phyloP scores from a whole-genome alignment of 2,797 vertebrate species.

The Eulemur rubriventer region DNA sequence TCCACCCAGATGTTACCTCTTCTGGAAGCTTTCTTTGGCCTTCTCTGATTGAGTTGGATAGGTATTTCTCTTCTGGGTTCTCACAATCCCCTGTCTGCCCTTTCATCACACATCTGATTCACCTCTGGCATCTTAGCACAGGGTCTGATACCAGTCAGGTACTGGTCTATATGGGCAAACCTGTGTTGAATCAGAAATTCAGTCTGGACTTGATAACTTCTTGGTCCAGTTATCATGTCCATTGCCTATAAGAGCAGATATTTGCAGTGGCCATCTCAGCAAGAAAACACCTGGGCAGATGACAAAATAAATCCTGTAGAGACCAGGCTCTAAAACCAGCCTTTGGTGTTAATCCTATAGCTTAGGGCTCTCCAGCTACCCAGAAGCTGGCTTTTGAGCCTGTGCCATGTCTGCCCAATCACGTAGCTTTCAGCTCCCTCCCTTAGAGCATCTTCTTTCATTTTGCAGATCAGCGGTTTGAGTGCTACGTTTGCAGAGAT shows the following conservation, averaged over 20 bases:
- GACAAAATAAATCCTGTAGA: neutral
- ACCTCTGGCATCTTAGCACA: neutral
- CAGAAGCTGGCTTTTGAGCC: slow-evolving; percentile 19
- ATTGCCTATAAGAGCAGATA: neutral
- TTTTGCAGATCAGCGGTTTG: slow-evolving; percentile 88
- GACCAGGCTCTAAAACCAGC: neutral
- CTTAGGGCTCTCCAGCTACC: neutral
- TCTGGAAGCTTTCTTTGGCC: neutral
- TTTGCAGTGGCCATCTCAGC: neutral
- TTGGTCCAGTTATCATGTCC: slow-evolving; percentile 18
- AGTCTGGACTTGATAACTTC: slow-evolving; percentile 21
- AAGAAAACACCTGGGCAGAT: neutral
- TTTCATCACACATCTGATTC: neutral
- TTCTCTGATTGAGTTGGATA: neutral
- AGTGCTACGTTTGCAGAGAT: slow-evolving; percentile 87
- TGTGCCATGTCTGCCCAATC: neutral
- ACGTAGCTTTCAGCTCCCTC: neutral
- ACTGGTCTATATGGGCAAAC: neutral
- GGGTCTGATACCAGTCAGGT: neutral
- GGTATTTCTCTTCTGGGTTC: neutral
- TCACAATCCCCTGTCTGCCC: neutral
- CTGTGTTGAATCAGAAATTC: slow-evolving; percentile 38
- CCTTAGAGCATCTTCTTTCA: slow-evolving; percentile 50
- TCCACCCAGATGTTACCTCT: neutral
- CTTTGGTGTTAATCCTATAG: neutral